Evolutionary conservation across 2,113 vertebrate genomes (phyloP), one percentile per base, ranked within the genome.

Genomic region (Lates calcarifer): DNA sequence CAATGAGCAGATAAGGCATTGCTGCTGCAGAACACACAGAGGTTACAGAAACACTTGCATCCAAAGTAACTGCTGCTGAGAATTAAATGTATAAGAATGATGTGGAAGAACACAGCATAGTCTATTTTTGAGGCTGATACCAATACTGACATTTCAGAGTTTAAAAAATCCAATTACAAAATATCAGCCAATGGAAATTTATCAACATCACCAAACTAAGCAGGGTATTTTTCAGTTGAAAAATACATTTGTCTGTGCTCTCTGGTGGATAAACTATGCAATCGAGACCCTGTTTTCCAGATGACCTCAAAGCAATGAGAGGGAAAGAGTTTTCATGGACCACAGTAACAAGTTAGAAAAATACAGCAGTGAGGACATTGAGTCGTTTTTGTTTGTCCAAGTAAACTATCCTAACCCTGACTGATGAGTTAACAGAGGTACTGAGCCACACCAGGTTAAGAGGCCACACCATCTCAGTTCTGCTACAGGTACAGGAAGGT

Each of bases 1-100:
- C 64, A 85, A 11, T 68, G 47, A 71, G 69, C 37, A 76, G 84
- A 92, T 91, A 92, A 89, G 41, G 76, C 61, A 13, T 6, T 68
- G 74, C 43, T 84, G 55, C 29, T 72, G 79, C 60, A 77, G 68
- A 85, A 60, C 55, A 79, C 64, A 58, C n/a, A 49, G 66, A 77
- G 57, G 72, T 72, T 86, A 70, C 37, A 70, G n/a, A 53, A 78
- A 80, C 28, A 77, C 20, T 35, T 56, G 49, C 22, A 72, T 61
- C 28, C 39, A 45, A 58, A 81, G 31, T 22, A 37, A 57, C 5
- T 33, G 26, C 45, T 8, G 33, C 12, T 60, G 72, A 73, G 20
- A 71, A 63, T 61, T 56, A 56, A 75, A 81, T 13, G 26, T 28
- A 37, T 26, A n/a, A 61, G 31, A 57, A 37, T 29, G 17, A 85